A percentile compares a stretch with the other conserved stretches of the same genome.
Conservation (phyloP, 2,797 vertebrate genomes). For the Leuciscus waleckii region DNA sequence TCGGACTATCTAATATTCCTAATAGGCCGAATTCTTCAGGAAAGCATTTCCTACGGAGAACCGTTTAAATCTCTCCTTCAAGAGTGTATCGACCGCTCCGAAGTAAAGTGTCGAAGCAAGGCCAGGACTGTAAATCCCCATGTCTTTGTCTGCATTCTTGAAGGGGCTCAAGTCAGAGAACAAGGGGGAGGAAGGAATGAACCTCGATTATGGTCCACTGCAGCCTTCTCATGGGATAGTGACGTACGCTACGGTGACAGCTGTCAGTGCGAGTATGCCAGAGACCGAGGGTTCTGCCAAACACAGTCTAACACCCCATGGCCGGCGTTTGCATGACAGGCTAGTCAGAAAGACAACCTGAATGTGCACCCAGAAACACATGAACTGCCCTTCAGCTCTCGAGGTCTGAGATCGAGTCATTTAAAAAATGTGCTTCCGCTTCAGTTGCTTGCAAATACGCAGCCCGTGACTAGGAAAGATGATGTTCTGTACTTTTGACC, state of each 20-base stretch:
- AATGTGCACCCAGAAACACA: conserved; percentile 47
- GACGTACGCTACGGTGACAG: conserved; percentile 73
- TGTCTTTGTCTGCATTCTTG: conserved; percentile 44
- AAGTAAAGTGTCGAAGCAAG: conserved; percentile 29
- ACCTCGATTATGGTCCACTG: conserved; percentile 12
- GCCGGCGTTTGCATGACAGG: conserved; percentile 55
- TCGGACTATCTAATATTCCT: conserved; percentile 39
- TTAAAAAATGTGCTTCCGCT: conserved; percentile 79
- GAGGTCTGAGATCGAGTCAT: conserved; percentile 66
- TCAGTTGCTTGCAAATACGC: conserved; percentile 57
- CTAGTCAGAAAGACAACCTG: conserved; percentile 57
- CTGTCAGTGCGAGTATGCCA: conserved; percentile 66
- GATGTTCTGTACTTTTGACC: conserved; percentile 49
- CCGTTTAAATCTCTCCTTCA: conserved; percentile 41
- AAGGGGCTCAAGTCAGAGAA: neutral
- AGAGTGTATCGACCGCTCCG: conserved; percentile 43
- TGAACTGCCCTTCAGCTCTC: conserved; percentile 59
- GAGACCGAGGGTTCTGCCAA: conserved; percentile 59
- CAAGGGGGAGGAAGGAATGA: conserved; percentile 6
- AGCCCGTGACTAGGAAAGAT: conserved; percentile 7
- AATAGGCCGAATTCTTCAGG: conserved; percentile 18
- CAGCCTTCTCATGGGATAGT: conserved; percentile 57
- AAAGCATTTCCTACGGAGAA: conserved; percentile 37
- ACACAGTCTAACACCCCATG: conserved; percentile 59
- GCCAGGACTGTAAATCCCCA: conserved; percentile 34